Evolutionary conservation across 2,113 vertebrate genomes (phyloP).

Genomic region (Candoia aspera): DNA sequence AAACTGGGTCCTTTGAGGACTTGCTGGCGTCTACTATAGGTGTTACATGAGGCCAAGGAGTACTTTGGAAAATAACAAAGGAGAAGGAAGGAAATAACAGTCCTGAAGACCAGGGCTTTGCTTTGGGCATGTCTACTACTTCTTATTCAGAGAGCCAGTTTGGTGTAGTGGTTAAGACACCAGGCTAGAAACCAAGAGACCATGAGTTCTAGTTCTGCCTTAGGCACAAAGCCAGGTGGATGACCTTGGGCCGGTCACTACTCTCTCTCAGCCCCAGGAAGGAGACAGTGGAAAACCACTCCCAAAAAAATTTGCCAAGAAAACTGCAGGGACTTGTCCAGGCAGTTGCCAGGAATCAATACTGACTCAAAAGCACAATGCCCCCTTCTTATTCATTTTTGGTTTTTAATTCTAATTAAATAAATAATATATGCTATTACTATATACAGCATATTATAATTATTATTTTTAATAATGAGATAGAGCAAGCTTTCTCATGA

Average conservation of each 20-base stretch:
- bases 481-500: neutral
- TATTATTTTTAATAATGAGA: neutral
- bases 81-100: too few relatives aligned
- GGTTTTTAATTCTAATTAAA: neutral
- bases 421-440: neutral
- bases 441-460: too few relatives aligned
- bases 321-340: neutral
- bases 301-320: neutral
- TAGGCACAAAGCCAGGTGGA: neutral
- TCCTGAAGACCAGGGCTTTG: too few relatives aligned
- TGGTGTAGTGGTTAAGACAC: neutral
- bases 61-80: too few relatives aligned
- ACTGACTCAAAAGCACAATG: neutral
- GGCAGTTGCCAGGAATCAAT: too few relatives aligned
- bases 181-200: neutral
- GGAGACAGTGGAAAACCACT: neutral
- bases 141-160: too few relatives aligned
- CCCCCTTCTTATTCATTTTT: neutral
- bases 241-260: neutral
- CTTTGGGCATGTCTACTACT: too few relatives aligned
- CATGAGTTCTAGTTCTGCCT: neutral
- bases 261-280: neutral
- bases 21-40: too few relatives aligned
- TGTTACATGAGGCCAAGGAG: too few relatives aligned
- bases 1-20: too few relatives aligned